Conservation (phyloP, 2,113 vertebrate genomes). For the Lethenteron camtschaticum region DNA sequence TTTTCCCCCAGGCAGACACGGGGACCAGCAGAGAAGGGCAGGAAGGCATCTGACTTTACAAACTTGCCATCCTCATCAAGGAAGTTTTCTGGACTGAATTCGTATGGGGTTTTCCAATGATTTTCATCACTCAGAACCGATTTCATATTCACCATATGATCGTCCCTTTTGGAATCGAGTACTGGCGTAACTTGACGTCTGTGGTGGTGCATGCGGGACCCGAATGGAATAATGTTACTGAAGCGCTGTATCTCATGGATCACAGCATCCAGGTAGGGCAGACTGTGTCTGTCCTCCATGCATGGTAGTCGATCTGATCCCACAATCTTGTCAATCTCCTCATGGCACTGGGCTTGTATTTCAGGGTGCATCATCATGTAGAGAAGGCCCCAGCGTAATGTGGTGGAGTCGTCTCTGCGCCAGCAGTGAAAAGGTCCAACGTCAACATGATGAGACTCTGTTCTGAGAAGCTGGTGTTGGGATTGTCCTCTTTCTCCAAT, state of each 20-base stretch:
- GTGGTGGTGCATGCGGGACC: conserved; percentile 15
- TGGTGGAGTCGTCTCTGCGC: too few relatives aligned
- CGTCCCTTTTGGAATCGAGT: conserved; percentile 23
- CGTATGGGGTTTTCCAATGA: conserved; percentile 39
- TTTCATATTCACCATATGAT: too few relatives aligned
- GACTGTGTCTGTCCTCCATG: conserved; percentile 16
- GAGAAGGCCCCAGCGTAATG: too few relatives aligned
- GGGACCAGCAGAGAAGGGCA: conserved; percentile 53
- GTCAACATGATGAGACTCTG: too few relatives aligned
- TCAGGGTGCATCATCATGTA: too few relatives aligned
- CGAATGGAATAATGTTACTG: conserved; percentile 10
- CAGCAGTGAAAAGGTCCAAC: too few relatives aligned
- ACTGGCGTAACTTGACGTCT: conserved; percentile 19
- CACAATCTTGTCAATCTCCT: too few relatives aligned
- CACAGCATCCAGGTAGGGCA: conserved; percentile 15
- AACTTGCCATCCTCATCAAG: conserved; percentile 43
- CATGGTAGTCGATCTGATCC: conserved; percentile 4
- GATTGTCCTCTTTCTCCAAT: too few relatives aligned
- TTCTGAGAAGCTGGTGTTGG: too few relatives aligned
- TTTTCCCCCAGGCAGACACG: conserved; percentile 28
- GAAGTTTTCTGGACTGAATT: conserved; percentile 55
- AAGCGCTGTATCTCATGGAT: conserved; percentile 13
- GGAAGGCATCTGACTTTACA: conserved; percentile 36
- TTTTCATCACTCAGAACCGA: conserved; percentile 40
- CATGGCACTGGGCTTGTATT: too few relatives aligned